Evolutionary conservation across 2,113 vertebrate species (phyloP), one percentile per base, ranked within the genome.

Genomic region (Holacanthus passer): DNA sequence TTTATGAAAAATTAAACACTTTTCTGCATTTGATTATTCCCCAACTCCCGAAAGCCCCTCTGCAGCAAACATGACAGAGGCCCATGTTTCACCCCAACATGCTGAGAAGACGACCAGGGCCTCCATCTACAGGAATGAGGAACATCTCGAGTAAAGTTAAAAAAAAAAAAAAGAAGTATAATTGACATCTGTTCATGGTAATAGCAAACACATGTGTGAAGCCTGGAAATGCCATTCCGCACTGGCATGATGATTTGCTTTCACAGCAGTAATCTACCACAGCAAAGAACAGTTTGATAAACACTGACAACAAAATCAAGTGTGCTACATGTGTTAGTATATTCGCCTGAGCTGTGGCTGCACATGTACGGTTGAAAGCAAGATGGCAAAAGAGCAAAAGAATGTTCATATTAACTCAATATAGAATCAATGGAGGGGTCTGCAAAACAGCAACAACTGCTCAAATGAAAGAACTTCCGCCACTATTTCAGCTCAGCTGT

Each of bases 1-100:
- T 94, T 92, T 92, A 94, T 95, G 91, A 93, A 95, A 93, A 93
- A 94, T 95, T 91, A 87, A 95, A 93, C 88, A 93, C 88, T 93
- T 91, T 90, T 74, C 84, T 91, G 90, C 83, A 92, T 94, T 92
- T 7, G 45, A 93, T 93, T 92, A 93, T 90, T 82, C 79, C 79
- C 86, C 59, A 73, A 79, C 66, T 80, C 84, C 79, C 35, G 11
- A 84, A 84, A 78, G 81, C 86, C 88, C 78, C 73, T 81, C 53
- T 84, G 60, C 50, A 73, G 83, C 76, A 78, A 83, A 87, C 84
- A 88, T 80, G 80, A 82, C 79, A 79, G 80, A 86, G 83, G 78
- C 85, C 83, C 60, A 55, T 32, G 76, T 77, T 74, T 85, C 85
- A 79, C 77, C 82, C 71, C 69, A 74, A 81, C 82, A 77, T 66